phyloP scores from a whole-genome alignment of 2,797 vertebrate species.

The Cyclura pinguis region DNA sequence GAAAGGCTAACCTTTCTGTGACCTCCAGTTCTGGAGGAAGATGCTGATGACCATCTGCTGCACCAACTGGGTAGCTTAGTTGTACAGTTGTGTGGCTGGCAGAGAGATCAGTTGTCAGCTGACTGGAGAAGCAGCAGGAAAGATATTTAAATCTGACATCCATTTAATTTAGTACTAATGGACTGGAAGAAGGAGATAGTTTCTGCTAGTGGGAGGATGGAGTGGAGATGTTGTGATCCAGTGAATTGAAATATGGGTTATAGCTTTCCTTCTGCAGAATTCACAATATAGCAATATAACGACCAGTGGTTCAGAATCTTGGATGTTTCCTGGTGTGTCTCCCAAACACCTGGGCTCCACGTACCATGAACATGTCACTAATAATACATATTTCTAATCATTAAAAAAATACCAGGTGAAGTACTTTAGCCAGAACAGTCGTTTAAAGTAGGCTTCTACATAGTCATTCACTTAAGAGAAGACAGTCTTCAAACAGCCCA shows the following conservation, averaged over 20 bases:
- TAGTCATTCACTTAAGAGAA: too few species aligned
- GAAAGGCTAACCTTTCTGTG: slow-evolving; percentile 22
- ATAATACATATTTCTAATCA: not conserved
- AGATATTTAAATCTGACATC: slow-evolving; percentile 21
- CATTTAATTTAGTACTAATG: slow-evolving; percentile 39
- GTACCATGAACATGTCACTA: not conserved
- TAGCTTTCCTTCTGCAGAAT: not conserved
- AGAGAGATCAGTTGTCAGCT: slow-evolving; percentile 24
- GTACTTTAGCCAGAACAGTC: not conserved
- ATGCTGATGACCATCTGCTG: slow-evolving; percentile 33
- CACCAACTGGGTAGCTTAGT: slow-evolving; percentile 31
- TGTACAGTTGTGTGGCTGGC: slow-evolving; percentile 22
- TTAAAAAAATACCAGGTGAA: not conserved
- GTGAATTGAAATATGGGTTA: not conserved
- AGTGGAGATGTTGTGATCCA: not conserved
- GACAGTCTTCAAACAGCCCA: not conserved
- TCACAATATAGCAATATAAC: not conserved
- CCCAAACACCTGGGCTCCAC: not conserved
- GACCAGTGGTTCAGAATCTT: not conserved
- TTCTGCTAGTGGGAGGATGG: not conserved
- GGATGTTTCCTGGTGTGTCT: not conserved
- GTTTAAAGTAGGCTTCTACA: too few species aligned
- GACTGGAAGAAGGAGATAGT: slow-evolving; percentile 1
- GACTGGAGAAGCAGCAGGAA: not conserved
- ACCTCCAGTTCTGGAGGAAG: slow-evolving; percentile 25